Percentiles rank a stretch among this genome's conserved stretches.
These are phyloP conservation scores for Acronicta psi DNA, from an alignment of 2,888 invertebrate genomes.

Conservation along the genomic window DNA sequence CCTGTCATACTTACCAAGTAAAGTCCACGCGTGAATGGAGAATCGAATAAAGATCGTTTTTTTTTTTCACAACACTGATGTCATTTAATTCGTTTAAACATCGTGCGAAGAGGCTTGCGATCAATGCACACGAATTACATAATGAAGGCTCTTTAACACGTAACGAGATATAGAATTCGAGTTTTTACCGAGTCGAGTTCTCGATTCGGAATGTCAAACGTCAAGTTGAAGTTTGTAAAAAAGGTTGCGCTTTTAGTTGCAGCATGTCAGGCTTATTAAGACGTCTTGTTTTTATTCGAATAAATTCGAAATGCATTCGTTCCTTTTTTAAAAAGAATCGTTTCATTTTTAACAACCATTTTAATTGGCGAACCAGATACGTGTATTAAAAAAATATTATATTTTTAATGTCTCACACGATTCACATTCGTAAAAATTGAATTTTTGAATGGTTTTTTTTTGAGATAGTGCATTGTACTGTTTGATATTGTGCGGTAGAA, in stretches of 20 bases:
- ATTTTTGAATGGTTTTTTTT: neutral
- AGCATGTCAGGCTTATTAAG: conserved; percentile 51
- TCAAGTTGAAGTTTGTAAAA: conserved; percentile 62
- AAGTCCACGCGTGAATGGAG: conserved; percentile 35
- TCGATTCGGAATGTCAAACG: conserved; percentile 68
- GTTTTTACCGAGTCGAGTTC: conserved; percentile 57
- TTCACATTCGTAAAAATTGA: neutral
- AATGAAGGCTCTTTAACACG: conserved; percentile 59
- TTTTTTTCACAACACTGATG: conserved; percentile 51
- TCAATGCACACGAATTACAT: conserved; percentile 51
- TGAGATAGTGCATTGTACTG: neutral
- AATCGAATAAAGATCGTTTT: conserved; percentile 53
- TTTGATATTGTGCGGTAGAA: neutral
- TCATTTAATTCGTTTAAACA: conserved; percentile 52
- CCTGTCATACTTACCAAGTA: conserved; percentile 44
- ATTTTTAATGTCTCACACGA: neutral
- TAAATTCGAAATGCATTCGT: conserved; percentile 19
- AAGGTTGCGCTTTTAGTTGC: conserved; percentile 54
- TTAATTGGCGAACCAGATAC: conserved; percentile 25
- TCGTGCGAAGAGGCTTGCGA: conserved; percentile 40
- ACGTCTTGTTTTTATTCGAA: conserved; percentile 40
- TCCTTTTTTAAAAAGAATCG: conserved; percentile 9
- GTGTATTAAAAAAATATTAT: neutral
- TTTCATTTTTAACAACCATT: conserved; percentile 4
- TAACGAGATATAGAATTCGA: conserved; percentile 48